These are phyloP conservation scores for Varanus salvator DNA, from an alignment of 2,113 vertebrate genomes.

Conservation along the genomic window DNA sequence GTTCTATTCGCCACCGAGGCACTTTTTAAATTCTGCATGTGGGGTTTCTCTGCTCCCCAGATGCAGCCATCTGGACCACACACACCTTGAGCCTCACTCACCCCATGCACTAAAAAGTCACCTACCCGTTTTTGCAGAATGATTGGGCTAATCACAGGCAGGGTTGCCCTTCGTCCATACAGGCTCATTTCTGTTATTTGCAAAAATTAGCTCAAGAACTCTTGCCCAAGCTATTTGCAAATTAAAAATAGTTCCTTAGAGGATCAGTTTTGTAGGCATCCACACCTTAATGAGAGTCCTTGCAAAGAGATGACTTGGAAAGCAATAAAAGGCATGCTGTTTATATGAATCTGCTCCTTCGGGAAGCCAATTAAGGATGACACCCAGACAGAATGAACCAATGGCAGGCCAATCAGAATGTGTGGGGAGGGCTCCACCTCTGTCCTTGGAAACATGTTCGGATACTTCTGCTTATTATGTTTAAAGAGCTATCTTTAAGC, in stretches of 20 bases:
- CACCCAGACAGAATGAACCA: constrained; percentile 77
- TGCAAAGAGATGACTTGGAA: constrained; percentile 63
- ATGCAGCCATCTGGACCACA: background rate
- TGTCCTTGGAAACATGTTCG: constrained; percentile 86
- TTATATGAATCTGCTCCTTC: constrained; percentile 70
- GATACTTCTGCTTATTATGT: constrained; percentile 78
- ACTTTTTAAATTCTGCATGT: background rate
- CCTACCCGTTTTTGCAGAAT: constrained; percentile 91
- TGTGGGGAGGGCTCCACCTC: constrained; percentile 82
- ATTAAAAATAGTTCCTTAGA: constrained; percentile 60
- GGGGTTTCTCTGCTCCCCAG: too few species aligned
- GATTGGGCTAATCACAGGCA: constrained; percentile 90
- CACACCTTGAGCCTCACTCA: background rate
- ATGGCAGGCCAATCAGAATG: constrained; percentile 75
- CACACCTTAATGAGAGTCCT: constrained; percentile 28
- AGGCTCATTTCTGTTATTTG: constrained; percentile 86
- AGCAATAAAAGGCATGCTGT: constrained; percentile 66
- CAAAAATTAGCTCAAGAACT: constrained; percentile 49
- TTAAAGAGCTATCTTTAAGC: constrained; percentile 75
- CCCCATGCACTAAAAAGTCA: background rate
- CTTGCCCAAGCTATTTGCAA: constrained; percentile 63
- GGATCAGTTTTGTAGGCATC: constrained; percentile 54
- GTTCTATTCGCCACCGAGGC: background rate
- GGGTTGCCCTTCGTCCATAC: constrained; percentile 88
- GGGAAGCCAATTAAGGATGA: constrained; percentile 78